Evolutionary conservation across 2,113 vertebrate species (phyloP), one percentile per base, ranked within the genome.

Genomic region (Falco punctatus): DNA sequence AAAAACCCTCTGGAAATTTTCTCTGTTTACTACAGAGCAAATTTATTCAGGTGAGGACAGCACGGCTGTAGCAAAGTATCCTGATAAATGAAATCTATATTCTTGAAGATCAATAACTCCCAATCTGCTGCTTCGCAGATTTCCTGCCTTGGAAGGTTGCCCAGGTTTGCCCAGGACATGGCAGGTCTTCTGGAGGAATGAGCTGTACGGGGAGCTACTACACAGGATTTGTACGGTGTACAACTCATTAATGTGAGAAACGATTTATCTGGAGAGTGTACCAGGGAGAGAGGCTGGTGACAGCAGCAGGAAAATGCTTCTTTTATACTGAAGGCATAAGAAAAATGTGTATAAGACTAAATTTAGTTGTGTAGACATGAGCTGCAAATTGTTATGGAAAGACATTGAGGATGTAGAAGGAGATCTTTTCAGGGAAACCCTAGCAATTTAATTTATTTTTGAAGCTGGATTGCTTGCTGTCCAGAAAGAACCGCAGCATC

Each of bases 81-180:
- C 96, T 93, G 92, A 94, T 33, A 96, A 95, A 96, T 90, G 92
- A 65, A 93, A 97, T 90, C 81, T 91, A 20, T 90, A 52, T 75
- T 94, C 92, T 42, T 96, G 92, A 97, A 97, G 87, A 96, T 97
- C 97, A 97, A 0, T 86, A 96, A 91, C 95, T 94, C 90, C 92
- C 91, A 75, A 91, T 92, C 92, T 96, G 91, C 97, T 96, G 95
- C 90, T 91, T 95, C 35, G 0, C 91, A 97, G 91, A 80, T 92
- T 88, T 97, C 92, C 70, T 90, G 80, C 85, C 70, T 95, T 96
- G 95, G 97, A 96, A 96, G 40, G 27, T 93, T 94, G 84, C 96
- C 96, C 96, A 95, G 94, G 61, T 88, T 92, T 94, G 93, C 81
- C 88, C 89, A 81, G 78, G 87, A 96, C 94, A 87, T 57, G 92